Base-by-base conservation (phyloP, 2,113 vertebrate genomes). In the Poeciliopsis prolifica region DNA sequence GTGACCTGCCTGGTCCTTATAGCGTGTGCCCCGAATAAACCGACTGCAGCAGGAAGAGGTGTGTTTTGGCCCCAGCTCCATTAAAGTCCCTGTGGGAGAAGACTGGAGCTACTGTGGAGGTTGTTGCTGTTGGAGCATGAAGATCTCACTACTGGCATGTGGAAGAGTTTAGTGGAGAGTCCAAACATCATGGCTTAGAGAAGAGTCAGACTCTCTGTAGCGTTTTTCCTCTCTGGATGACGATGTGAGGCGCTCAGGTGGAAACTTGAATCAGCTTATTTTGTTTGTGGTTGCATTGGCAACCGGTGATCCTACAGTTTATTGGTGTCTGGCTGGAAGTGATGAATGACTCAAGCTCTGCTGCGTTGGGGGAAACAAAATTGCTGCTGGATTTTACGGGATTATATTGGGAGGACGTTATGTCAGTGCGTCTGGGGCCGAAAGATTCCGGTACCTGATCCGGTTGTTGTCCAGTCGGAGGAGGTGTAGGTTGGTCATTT, bases 391-490 rank as follows among this genome's bases (percentile, higher is more conserved):
- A 11, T 75, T 68, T 67, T 69, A 31, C 5, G 31, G 24, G 30
- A 63, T 22, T 63, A 31, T 13, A 31, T 1, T 33, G n/a, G 24
- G 24, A n/a, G 5, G 6, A 22, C 2, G 24, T 58, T 6, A 17
- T n/a, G 24, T 54, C 7, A 7, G 51, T 24, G 24, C 7, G 22
- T 54, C 7, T 54, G 51, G 51, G 8, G 22, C 7, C 9, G 2
- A 58, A 58, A 58, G 24, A 7, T 22, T 58, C 51, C n/a, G 51
- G 0, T 96, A 99, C 98, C 97, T 94, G 92, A 99, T 98, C 86
- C 92, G 96, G 75, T 99, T 99, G 82, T 96, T 95, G 90, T 99
- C 97, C 61, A 99, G 93, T 65, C 96, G 93, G 79, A 99, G 95
- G 79, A 97, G 97, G 86, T 96, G 95, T 48, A 99, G 62, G 51